Evolutionary conservation across 2,797 vertebrate species (phyloP), one percentile per base, ranked within the genome.

Genomic region (Diplodus puntazzo): DNA sequence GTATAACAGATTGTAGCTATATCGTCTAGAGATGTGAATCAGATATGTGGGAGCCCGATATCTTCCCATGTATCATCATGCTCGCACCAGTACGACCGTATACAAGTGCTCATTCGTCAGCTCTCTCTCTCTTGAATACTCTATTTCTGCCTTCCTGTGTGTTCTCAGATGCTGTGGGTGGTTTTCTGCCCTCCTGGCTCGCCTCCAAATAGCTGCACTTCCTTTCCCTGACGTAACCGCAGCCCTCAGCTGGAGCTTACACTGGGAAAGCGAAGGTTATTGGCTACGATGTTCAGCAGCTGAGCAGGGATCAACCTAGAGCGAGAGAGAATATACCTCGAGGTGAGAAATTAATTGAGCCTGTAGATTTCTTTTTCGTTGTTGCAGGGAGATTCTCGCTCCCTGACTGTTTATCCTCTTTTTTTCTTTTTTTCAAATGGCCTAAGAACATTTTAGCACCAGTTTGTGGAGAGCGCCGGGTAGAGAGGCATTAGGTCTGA

Each of bases 301-400:
- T 65, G 79, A 86, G 77, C 80, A 73, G 69, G 78, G 82, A 85
- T 84, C 80, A 76, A 50, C 69, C 68, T 4, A 16, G 68, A 67
- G 68, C 69, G 75, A 48, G 75, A 43, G 73, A 64, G 50, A 65
- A 55, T 43, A 78, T 65, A 77, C 73, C 88, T 85, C 57, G 60
- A 78, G 88, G 86, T 88, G 83, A 84, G 83, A 71, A 83, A 83
- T 88, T 86, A 88, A 89, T 88, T 86, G 87, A 91, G 85, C 84
- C 79, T 78, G 80, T 82, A 80, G 87, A 88, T 89, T 87, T 76
- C 34, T 34, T 34, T 34, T 34, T 27, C 34, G 34, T 52, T 0
- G 18, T 27, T 27, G 73, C 58, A 16, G 67, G 11, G 49, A 64
- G 70, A 73, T 84, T 65, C 62, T 60, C 53, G 0, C 81, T 80